These are phyloP conservation scores for Taenaris catops DNA, from an alignment of 2,888 invertebrate genomes.

Conservation along the genomic window DNA sequence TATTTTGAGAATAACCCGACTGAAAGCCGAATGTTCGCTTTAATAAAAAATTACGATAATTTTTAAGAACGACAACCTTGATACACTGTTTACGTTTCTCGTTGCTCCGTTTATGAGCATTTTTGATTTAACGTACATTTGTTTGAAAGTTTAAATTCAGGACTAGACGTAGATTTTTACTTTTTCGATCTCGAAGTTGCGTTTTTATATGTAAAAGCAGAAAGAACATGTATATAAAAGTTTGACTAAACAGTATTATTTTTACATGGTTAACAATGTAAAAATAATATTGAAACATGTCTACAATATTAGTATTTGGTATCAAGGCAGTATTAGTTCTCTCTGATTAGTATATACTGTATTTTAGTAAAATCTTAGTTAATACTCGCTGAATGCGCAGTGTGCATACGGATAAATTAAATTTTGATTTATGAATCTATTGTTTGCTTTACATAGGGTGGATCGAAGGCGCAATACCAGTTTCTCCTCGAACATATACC, in stretches of 20 bases:
- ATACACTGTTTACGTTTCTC: conserved; percentile 59
- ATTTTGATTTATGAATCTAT: conserved; percentile 6
- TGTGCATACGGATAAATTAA: too few relatives aligned
- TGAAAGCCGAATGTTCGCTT: conserved; percentile 52
- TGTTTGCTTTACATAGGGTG: conserved; percentile 49
- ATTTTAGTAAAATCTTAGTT: too few relatives aligned
- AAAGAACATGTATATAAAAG: too few relatives aligned
- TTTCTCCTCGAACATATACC: conserved; percentile 41
- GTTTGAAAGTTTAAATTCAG: conserved; percentile 51
- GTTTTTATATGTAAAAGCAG: too few relatives aligned
- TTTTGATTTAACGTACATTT: conserved; percentile 47
- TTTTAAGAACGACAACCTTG: conserved; percentile 74
- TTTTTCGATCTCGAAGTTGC: too few relatives aligned
- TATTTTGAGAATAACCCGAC: conserved; percentile 72
- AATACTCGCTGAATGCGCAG: too few relatives aligned
- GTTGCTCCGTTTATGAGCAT: conserved; percentile 63
- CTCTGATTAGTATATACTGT: too few relatives aligned
- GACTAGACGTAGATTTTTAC: conserved; percentile 17
- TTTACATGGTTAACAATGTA: too few relatives aligned
- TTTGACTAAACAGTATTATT: too few relatives aligned
- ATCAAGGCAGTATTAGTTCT: too few relatives aligned
- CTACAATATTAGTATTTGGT: too few relatives aligned
- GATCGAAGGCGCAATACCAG: conserved; percentile 72
- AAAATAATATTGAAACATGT: too few relatives aligned
- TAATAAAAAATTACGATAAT: conserved; percentile 68